These are phyloP conservation scores for Podarcis siculus DNA, from an alignment of 2,797 vertebrate genomes.

Conservation along the genomic window DNA sequence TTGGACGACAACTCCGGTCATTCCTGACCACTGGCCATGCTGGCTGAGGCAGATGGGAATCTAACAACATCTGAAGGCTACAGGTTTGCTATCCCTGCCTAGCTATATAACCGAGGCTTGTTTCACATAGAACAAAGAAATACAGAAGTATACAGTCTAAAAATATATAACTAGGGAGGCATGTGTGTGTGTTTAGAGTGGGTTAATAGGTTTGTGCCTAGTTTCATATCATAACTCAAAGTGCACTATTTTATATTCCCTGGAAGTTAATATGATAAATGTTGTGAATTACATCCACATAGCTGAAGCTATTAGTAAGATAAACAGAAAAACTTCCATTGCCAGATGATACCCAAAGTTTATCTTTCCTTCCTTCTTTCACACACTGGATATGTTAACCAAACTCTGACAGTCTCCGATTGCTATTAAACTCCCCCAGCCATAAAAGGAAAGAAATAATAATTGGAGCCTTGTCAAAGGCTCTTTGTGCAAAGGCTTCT, in stretches of 20 bases:
- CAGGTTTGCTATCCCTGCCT: background rate
- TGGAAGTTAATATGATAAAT: background rate
- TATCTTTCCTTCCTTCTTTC: background rate
- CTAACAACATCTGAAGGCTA: too few relatives aligned
- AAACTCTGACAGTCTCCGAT: background rate
- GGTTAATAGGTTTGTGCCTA: background rate
- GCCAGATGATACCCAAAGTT: background rate
- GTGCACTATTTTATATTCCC: background rate
- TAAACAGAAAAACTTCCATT: background rate
- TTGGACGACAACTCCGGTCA: too few relatives aligned
- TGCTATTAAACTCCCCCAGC: background rate
- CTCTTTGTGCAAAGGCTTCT: conserved; percentile 12
- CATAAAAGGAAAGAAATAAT: background rate
- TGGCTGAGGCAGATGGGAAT: too few relatives aligned
- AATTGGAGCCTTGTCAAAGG: background rate
- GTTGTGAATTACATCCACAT: background rate
- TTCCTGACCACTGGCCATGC: too few relatives aligned
- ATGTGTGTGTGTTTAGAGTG: too few relatives aligned
- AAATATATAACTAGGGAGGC: too few relatives aligned
- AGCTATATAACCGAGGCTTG: background rate
- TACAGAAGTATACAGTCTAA: background rate
- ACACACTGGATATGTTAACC: background rate
- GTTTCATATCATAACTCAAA: background rate
- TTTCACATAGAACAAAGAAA: background rate
- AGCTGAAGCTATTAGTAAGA: background rate